These are phyloP conservation scores for Ardeotis arabs DNA, from an alignment of 2,113 vertebrate species.

Conservation along the genomic window DNA sequence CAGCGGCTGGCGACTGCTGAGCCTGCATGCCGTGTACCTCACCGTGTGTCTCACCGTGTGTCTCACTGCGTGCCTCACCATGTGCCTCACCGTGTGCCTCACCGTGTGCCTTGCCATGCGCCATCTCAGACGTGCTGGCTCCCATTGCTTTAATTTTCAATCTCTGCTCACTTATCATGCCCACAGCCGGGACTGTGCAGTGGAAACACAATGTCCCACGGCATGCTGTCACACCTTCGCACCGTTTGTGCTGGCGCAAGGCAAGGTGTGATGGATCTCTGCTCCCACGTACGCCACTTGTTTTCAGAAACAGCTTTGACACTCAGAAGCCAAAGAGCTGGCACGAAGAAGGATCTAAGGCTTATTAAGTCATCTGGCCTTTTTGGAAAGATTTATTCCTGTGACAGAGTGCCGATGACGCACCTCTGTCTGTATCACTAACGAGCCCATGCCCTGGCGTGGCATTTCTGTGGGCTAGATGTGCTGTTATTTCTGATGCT, in stretches of 20 bases:
- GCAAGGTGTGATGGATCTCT: neutral
- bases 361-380: neutral
- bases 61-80: too few relatives aligned
- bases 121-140: too few relatives aligned
- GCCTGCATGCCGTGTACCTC: neutral
- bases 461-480: neutral
- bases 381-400: neutral
- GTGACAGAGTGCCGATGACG: neutral
- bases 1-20: neutral
- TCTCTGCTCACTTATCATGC: neutral
- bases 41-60: too few relatives aligned
- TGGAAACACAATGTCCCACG: neutral
- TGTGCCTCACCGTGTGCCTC: too few relatives aligned
- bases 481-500: neutral
- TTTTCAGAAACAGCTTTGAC: neutral
- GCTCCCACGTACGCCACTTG: neutral
- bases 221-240: rapidly evolving
- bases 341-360: neutral
- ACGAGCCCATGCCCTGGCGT: neutral
- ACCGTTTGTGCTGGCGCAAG: neutral
- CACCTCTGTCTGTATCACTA: neutral
- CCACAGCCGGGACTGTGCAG: neutral
- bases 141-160: neutral
- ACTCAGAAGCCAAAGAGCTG: neutral
- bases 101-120: neutral